Evolutionary conservation across 1,140 invertebrate species (phyloP), one percentile per base, ranked within the genome.

Genomic region (Hesperophylax magnus): DNA sequence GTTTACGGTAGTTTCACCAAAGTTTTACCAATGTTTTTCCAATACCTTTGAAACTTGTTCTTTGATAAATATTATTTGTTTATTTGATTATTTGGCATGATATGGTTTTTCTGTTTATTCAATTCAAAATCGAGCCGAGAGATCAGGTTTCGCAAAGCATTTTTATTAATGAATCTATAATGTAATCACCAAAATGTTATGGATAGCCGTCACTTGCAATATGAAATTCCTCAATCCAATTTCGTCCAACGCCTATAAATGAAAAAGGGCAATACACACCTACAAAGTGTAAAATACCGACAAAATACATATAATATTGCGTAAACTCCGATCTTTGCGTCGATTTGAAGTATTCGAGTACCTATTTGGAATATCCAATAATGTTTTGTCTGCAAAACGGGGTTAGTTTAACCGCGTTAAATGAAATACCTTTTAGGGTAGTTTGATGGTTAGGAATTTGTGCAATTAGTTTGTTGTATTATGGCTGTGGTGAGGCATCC

Each of bases 351-450:
- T 47, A 47, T 47, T 47, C 14, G 39, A 47, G 39, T 47, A 27
- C 5, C 54, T 56, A 61, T 61, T 61, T 9, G 58, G 17, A 61
- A 24, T 22, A 61, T 61, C 58, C 58, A 61, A 61, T 61, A 61
- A 61, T 61, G 58, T 61, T 61, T 61, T 61, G 58, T 20, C 20
- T 61, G 58, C 20, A 61, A 58, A 61, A 20, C 58, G 58, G 58
- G 58, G 56, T 58, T 61, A 20, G n/a, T 20, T 24, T 24, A 18
- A 61, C 58, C 20, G 58, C 58, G 18, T 24, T 24, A 61, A 61
- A 61, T 61, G 58, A 61, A 61, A 61, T 61, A 61, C 58, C 58
- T 24, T 61, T 61, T 61, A 2, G 58, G 58, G 58, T 61, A 61
- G 58, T 61, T 61, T n/a, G 58, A 61, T 61, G 58, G 58, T 61